Percentiles rank a stretch among this genome's conserved stretches.
Evolutionary conservation across 1,140 invertebrate genomes (phyloP).

Genomic region (Helicoverpa zea): DNA sequence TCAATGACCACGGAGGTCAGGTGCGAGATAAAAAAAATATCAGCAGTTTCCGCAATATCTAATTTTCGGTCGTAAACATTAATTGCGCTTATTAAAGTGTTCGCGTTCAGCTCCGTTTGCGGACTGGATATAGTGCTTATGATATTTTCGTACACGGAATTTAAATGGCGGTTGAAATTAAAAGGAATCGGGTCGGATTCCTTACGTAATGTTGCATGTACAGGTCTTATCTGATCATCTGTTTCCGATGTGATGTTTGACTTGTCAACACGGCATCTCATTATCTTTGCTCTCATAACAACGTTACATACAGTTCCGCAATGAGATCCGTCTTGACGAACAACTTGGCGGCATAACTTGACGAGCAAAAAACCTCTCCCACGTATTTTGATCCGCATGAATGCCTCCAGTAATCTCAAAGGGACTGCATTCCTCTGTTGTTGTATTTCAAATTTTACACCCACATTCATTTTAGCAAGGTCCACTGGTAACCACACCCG

Average conservation of each 20-base stretch:
- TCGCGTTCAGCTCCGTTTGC: slow-evolving; percentile 35
- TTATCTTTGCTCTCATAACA: slow-evolving; percentile 50
- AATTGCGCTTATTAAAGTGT: slow-evolving; percentile 66
- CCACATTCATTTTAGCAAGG: slow-evolving; percentile 55
- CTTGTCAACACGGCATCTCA: slow-evolving; percentile 41
- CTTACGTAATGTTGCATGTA: slow-evolving; percentile 38
- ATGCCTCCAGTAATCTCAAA: slow-evolving; percentile 45
- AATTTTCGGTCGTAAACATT: slow-evolving; percentile 75
- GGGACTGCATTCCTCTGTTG: slow-evolving; percentile 52
- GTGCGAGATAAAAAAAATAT: slow-evolving; percentile 68
- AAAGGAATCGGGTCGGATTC: slow-evolving; percentile 21
- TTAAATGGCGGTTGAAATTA: slow-evolving; percentile 38
- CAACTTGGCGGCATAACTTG: slow-evolving; percentile 38
- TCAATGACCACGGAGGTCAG: slow-evolving; percentile 77
- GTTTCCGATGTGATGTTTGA: slow-evolving; percentile 35
- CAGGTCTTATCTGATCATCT: slow-evolving; percentile 43
- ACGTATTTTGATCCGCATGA: slow-evolving; percentile 57
- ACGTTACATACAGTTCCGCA: slow-evolving; percentile 55
- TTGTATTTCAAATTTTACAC: slow-evolving; percentile 54
- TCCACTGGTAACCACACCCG: slow-evolving; percentile 49
- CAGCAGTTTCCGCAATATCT: slow-evolving; percentile 70
- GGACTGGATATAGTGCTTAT: slow-evolving; percentile 32
- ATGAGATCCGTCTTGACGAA: slow-evolving; percentile 53
- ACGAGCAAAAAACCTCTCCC: slow-evolving; percentile 50
- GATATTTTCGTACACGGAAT: slow-evolving; percentile 16